These are phyloP conservation scores for Prinia subflava DNA, from an alignment of 2,113 vertebrate genomes.

Conservation along the genomic window DNA sequence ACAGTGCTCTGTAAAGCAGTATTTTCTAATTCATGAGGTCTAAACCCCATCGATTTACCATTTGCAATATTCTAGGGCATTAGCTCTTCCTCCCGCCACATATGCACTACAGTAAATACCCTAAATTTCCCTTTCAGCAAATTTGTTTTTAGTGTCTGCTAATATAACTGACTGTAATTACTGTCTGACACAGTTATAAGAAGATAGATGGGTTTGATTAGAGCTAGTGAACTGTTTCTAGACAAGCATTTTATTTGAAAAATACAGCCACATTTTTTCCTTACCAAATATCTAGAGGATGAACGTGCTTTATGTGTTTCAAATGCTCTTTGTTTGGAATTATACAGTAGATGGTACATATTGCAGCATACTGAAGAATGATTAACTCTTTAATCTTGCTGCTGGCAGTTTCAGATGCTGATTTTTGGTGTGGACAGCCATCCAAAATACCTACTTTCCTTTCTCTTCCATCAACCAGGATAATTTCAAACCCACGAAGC, in stretches of 20 bases:
- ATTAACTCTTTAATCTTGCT: background rate
- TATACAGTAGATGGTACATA: background rate
- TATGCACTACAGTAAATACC: background rate
- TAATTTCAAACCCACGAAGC: background rate
- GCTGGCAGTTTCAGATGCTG: background rate
- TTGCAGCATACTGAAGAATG: background rate
- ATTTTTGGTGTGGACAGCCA: background rate
- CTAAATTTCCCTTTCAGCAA: background rate
- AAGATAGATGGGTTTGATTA: background rate
- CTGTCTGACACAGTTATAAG: background rate
- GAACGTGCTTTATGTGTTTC: background rate
- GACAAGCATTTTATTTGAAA: background rate
- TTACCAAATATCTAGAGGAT: background rate
- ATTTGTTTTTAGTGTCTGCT: background rate
- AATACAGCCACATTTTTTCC: background rate
- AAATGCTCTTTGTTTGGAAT: background rate
- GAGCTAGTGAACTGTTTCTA: background rate
- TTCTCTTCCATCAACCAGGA: background rate
- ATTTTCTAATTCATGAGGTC: background rate
- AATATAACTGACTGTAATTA: background rate
- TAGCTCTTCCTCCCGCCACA: background rate
- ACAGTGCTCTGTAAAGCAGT: background rate
- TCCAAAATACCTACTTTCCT: background rate
- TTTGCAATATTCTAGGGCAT: background rate
- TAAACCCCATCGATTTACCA: background rate